A percentile compares a stretch with the other conserved stretches of the same genome.
phyloP scores from a whole-genome alignment of 2,797 vertebrate species.

The Vipera latastei region DNA sequence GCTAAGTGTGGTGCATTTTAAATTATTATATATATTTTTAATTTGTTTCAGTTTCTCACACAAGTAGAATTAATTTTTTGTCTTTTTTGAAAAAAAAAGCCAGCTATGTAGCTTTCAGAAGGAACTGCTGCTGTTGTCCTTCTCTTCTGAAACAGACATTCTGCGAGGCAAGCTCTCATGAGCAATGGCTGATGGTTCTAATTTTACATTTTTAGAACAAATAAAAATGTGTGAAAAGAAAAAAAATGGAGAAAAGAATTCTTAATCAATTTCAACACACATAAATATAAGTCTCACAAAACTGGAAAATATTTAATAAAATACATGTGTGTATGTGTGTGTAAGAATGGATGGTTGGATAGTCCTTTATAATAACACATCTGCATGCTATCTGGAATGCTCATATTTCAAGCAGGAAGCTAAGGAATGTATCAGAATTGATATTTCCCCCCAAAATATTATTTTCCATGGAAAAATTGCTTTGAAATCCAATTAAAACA shows the following conservation, averaged over 20 bases:
- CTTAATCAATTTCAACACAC: constrained; percentile 26
- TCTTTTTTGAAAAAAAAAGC: constrained; percentile 26
- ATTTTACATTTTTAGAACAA: constrained; percentile 25
- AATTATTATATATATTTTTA: background rate
- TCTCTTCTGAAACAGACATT: constrained; percentile 30
- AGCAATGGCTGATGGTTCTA: constrained; percentile 14
- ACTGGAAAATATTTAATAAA: background rate
- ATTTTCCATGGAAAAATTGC: background rate
- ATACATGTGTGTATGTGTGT: background rate
- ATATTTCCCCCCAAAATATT: background rate
- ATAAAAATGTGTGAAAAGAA: constrained; percentile 26
- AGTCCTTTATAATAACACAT: background rate
- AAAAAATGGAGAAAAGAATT: background rate
- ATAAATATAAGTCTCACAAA: constrained; percentile 24
- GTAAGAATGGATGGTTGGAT: background rate
- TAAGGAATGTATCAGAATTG: background rate
- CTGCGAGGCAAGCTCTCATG: constrained; percentile 14
- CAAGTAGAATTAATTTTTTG: constrained; percentile 4
- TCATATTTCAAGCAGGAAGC: background rate
- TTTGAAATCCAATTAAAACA: background rate
- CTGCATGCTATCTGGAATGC: background rate
- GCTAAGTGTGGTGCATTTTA: background rate
- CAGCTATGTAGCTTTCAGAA: constrained; percentile 37
- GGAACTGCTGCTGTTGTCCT: constrained; percentile 36
- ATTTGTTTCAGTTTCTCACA: background rate